Evolutionary conservation across 2,797 vertebrate species (phyloP), one percentile per base, ranked within the genome.

Genomic region (Galaxias olidus): DNA sequence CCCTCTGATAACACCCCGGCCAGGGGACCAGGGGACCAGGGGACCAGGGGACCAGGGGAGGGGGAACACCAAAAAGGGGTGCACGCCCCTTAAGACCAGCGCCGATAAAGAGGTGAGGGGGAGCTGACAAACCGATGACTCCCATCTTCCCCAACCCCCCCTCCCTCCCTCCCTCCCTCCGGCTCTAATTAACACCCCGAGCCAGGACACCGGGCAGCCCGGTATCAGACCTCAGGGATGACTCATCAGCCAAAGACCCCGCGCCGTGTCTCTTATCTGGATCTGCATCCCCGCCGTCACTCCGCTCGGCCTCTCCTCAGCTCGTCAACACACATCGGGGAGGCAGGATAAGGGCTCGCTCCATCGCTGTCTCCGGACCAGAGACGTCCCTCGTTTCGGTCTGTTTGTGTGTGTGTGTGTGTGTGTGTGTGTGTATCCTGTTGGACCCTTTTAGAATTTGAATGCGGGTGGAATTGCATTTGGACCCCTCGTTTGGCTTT

Each of bases 101-200:
- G 69, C 68, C 20, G 71, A 84, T 77, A 81, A 76, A 47, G 48
- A 40, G 4, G 19, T n/a, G 30, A 78, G 69, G 76, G 42, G 12
- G 18, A 40, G 4, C 42, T 59, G 71, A 81, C 74, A 66, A 81
- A 82, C 82, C 74, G 71, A 47, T 77, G 44, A 66, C 43, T 65
- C 44, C n/a, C 53, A 54, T 7, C 12, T 12, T 17, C 19, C 30
- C 45, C 41, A 14, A 45, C 17, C 52, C 20, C 48, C 13, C 17
- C 8, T 51, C n/a, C 44, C 12, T 69, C 47, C 48, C 13, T 19
- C 41, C 17, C 48, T 12, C 13, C 62, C 51, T 64, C 65, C 68
- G 64, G 66, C 66, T 70, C 66, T 84, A 82, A 88, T 85, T 86
- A 86, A 86, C 82, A 87, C 77, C 76, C 82, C 49, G 55, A 69